Base-by-base conservation (phyloP, 2,113 vertebrate genomes). In the Hiodon tergisus region DNA sequence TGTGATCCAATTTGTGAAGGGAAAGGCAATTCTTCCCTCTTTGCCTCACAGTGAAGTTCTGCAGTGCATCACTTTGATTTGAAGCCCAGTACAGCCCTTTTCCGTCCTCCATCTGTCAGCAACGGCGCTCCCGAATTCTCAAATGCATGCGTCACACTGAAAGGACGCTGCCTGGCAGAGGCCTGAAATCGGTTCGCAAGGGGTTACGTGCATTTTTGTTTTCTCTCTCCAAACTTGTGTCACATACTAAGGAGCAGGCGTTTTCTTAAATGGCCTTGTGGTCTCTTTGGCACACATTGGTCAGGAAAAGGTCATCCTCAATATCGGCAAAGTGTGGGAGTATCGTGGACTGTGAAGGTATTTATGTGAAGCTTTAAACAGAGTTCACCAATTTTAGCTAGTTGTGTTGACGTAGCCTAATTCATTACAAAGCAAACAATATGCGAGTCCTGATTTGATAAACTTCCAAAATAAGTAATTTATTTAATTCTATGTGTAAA, bases 91-190 rank as follows among this genome's bases (percentile, higher is more conserved):
- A 74, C 51, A 17, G 72, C 10, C 62, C 53, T 13, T 57, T 16
- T 52, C 61, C 54, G 57, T 52, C 62, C 62, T 55, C 72, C 62
- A 67, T 74, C 72, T 74, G 72, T 57, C 62, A 54, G 72, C 14
- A 52, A 67, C 54, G 31, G 51, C 14, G 13, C 62, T 65, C 31
- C 62, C 62, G 16, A 10, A 48, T 48, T 17, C 46, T 66, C 63
- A 8, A 46, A 47, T 66, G 63, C 63, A 66, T 47, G 48, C 11
- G 63, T 3, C 10, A 10, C 63, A 5, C 63, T 48, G 2, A 11
- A 11, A 17, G 4, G 46, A 66, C 48, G 47, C 62, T 8, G 62
- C 31, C 3, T 3, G 31, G 63, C 6, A 9, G 4, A 66, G 63
- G 63, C 63, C 63, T 48, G 31, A 48, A 14, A 60, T 14, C 4